These are phyloP conservation scores for Cyprinodon diabolis DNA, from an alignment of 2,797 vertebrate species.

Conservation along the genomic window DNA sequence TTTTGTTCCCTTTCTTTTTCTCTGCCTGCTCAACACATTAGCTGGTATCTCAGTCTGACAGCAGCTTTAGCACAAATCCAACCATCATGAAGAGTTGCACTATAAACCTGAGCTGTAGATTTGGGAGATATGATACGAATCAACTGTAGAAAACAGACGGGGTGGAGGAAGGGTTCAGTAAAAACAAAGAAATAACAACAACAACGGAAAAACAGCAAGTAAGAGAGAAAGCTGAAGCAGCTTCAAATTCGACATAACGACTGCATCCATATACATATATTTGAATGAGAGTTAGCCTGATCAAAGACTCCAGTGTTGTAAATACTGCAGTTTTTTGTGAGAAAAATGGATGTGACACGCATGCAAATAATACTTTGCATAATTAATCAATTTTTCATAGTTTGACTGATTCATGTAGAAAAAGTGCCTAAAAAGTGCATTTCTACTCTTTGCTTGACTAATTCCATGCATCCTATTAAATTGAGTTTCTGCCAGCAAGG, in stretches of 20 bases:
- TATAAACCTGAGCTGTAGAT: constrained; percentile 49
- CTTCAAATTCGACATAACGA: constrained; percentile 8
- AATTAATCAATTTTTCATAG: constrained; percentile 9
- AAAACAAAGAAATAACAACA: constrained; percentile 7
- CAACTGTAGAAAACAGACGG: constrained; percentile 55
- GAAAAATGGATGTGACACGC: constrained; percentile 8
- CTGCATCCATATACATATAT: constrained; percentile 9
- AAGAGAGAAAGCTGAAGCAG: constrained; percentile 36
- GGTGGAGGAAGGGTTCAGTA: constrained; percentile 29
- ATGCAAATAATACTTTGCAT: not conserved
- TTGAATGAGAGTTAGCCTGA: constrained; percentile 40
- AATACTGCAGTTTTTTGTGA: constrained; percentile 37
- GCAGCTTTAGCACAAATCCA: constrained; percentile 72
- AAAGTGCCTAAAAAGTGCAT: not conserved
- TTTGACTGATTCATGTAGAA: not conserved
- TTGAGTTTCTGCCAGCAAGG: not conserved
- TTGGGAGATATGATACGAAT: constrained; percentile 64
- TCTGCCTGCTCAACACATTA: constrained; percentile 70
- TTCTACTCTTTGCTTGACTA: not conserved
- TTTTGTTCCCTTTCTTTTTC: not conserved
- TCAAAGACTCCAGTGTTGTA: constrained; percentile 29
- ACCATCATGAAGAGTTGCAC: constrained; percentile 75
- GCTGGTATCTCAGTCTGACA: constrained; percentile 71
- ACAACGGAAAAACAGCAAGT: constrained; percentile 44
- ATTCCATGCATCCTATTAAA: not conserved